Evolutionary conservation across 2,888 invertebrate species (phyloP), one percentile per base, ranked within the genome.

Genomic region (Andrena haemorrhoa): DNA sequence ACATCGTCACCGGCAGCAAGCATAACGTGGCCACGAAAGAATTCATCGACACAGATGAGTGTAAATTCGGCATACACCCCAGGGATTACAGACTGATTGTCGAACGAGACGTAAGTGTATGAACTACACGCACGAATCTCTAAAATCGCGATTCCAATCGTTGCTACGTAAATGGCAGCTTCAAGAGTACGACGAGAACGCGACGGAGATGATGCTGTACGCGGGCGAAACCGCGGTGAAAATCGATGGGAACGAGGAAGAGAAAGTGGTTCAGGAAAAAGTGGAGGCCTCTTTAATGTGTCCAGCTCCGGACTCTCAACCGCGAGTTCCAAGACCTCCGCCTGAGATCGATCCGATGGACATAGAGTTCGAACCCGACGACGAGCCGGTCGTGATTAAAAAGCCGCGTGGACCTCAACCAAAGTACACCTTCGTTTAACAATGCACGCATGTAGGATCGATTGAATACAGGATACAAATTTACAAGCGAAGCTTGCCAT

Each of bases 1-100:
- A 95, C 90, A 92, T 94, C 91, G 94, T 94, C 86, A 94, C 95
- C 5, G 95, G 95, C 61, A 88, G 88, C 77, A 80, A 87, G 33
- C 85, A 86, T 23, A 65, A 85, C 75, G 23, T 88, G 4, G 33
- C 65, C 7, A 66, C 75, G 33, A 66, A 77, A 12, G 58, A 75
- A 31, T 33, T 75, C 16, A 63, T 49, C n/a, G 23, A 66, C 12
- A 64, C 33, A 7, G n/a, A 68, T 20, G 71, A 75, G 7, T 56
- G 61, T 16, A 70, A 84, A 53, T 80, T 89, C 71, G 80, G 61
- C 16, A 31, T 85, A 51, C 88, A 88, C 76, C 84, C 88, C 4
- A 88, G 75, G 33, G 88, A 91, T 76, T 77, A 82, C 63, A 72
- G 71, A 60, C 66, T 78, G 6, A 56, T 71, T 16, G 76, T 91